Evolutionary conservation across 2,888 invertebrate genomes (phyloP).

Genomic region (Pyrochroa serraticornis): DNA sequence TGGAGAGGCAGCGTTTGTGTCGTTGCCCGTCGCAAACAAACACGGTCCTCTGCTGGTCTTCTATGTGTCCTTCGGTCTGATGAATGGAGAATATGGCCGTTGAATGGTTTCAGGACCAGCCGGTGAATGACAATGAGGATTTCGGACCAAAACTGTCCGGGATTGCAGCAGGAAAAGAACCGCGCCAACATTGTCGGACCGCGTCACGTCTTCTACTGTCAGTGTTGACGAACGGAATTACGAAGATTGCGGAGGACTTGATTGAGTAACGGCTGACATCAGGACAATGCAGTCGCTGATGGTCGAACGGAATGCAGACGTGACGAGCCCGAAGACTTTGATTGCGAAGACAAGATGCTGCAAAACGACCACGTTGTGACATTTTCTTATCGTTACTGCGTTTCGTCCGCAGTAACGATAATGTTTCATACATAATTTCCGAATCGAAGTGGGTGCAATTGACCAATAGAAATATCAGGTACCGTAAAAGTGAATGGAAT

Average conservation of each 20-base stretch:
- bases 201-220: constrained; percentile 38
- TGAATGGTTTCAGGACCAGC: constrained; percentile 43
- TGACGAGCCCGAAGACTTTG: constrained; percentile 43
- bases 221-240: constrained; percentile 45
- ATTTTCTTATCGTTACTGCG: not conserved
- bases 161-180: constrained; percentile 38
- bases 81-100: constrained; percentile 49
- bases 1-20: constrained; percentile 32
- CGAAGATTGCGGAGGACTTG: constrained; percentile 47
- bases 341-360: constrained; percentile 7
- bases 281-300: constrained; percentile 50
- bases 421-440: too few species aligned
- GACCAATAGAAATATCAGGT: too few species aligned
- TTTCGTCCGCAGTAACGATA: not conserved
- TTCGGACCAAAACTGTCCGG: constrained; percentile 34
- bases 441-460: too few species aligned
- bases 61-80: constrained; percentile 42
- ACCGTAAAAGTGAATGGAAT: too few species aligned
- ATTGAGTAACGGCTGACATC: constrained; percentile 57
- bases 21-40: constrained; percentile 37
- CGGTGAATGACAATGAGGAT: constrained; percentile 49
- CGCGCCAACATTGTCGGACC: constrained; percentile 25
- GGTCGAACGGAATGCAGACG: constrained; percentile 49
- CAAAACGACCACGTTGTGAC: constrained; percentile 3
- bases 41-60: constrained; percentile 32